Evolutionary conservation across 2,113 vertebrate species (phyloP).

Genomic region (Atherinomorus stipes): DNA sequence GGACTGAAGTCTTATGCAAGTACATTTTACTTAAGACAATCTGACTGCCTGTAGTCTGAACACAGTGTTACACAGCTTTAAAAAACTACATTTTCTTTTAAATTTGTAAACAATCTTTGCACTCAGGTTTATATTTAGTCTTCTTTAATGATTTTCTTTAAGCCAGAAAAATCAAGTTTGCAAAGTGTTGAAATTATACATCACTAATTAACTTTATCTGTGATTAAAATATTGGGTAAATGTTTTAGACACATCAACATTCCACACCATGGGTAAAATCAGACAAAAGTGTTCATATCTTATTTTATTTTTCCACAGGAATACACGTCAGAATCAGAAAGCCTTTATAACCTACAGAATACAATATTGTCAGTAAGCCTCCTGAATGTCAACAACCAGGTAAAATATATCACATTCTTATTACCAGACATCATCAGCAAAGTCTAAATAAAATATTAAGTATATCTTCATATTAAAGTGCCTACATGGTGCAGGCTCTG

Average conservation of each 20-base stretch:
- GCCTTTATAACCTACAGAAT: constrained; percentile 1
- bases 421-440: constrained; percentile 22
- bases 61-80: too few relatives aligned
- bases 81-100: too few relatives aligned
- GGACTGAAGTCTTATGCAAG: too few relatives aligned
- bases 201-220: too few relatives aligned
- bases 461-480: constrained; percentile 47
- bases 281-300: neutral
- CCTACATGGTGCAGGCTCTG: constrained; percentile 30
- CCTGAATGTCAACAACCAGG: constrained; percentile 6
- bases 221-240: too few relatives aligned
- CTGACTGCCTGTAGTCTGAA: too few relatives aligned
- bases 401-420: constrained; percentile 24
- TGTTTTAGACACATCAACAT: neutral
- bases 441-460: constrained; percentile 42
- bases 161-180: too few relatives aligned
- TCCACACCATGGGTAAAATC: neutral
- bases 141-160: too few relatives aligned
- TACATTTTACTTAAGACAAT: too few relatives aligned
- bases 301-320: constrained; percentile 46
- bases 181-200: too few relatives aligned
- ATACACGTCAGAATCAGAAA: constrained; percentile 28
- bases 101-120: too few relatives aligned
- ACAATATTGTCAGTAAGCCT: neutral
- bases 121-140: too few relatives aligned